Base-by-base conservation (phyloP, 2,888 invertebrate genomes). In the Eupithecia subumbrata region DNA sequence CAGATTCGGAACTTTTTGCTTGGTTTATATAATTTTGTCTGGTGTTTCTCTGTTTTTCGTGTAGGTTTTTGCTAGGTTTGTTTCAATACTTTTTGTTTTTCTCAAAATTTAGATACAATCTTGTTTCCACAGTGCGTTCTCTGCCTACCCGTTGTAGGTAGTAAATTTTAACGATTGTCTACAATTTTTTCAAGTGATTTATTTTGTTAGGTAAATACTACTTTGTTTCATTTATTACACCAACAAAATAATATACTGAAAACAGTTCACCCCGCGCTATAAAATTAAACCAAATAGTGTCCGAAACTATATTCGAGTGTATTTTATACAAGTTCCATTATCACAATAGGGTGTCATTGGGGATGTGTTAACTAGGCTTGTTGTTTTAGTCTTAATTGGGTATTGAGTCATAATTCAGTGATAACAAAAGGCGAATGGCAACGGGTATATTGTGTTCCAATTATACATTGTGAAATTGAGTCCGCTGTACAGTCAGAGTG, bases 401-500 rank as follows among this genome's bases (percentile, higher is more conserved):
- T 88, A 87, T 87, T 86, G 84, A 87, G 84, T 88, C 88, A 89
- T 92, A 91, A 91, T 87, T 92, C 87, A 90, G 84, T 76, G 82
- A 84, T 82, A 91, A 92, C 92, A 92, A 93, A 89, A 91, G 91
- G 86, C 86, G 84, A 87, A 86, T 80, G 85, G 85, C 86, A 83
- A 84, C 82, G 82, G 87, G 84, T 85, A 87, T 90, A 89, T 90
- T 88, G 88, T 84, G 86, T 90, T 89, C 90, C 90, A 92, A 92
- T 92, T 92, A 92, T 89, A 76, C 87, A 89, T 89, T 86, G 87
- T 89, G 86, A 85, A 91, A 91, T 92, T 90, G 89, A 90, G 86
- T 88, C 86, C 80, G 81, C 81, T 67, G 81, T 81, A 83, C 75
- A 72, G 70, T 71, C 71, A 72, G 56, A 64, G 37, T 79, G 72